Evolutionary conservation across 2,113 vertebrate genomes (phyloP).

Genomic region (Larimichthys polyactis): DNA sequence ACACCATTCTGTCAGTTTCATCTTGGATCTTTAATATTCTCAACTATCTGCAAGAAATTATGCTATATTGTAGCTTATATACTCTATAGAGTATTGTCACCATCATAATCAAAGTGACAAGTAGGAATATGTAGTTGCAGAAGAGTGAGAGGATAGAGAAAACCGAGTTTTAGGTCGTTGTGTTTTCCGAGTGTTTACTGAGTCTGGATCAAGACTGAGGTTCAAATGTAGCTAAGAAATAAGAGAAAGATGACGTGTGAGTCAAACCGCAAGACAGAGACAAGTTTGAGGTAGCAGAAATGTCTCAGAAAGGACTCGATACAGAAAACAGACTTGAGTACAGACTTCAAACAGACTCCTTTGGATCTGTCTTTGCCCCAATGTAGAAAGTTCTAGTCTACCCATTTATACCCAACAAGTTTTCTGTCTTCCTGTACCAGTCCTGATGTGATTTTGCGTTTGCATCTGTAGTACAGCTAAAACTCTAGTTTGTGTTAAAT

Average conservation of each 20-base stretch:
- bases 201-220: background rate
- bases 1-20: no score
- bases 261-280: background rate
- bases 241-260: background rate
- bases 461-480: background rate
- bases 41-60: no score
- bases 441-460: background rate
- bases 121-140: no score
- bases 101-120: no score
- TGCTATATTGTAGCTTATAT: no score
- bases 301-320: background rate
- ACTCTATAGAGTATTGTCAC: no score
- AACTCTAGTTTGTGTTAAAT: background rate
- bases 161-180: no score
- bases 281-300: background rate
- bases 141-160: no score
- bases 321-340: background rate
- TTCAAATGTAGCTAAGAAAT: background rate
- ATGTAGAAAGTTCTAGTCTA: no score
- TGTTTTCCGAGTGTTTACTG: no score
- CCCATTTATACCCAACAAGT: no score
- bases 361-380: background rate
- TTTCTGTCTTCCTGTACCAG: background rate
- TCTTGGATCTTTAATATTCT: no score
- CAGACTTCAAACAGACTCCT: background rate